Base-by-base conservation (phyloP, 2,888 invertebrate genomes). In the Sclerodermus sp. region DNA sequence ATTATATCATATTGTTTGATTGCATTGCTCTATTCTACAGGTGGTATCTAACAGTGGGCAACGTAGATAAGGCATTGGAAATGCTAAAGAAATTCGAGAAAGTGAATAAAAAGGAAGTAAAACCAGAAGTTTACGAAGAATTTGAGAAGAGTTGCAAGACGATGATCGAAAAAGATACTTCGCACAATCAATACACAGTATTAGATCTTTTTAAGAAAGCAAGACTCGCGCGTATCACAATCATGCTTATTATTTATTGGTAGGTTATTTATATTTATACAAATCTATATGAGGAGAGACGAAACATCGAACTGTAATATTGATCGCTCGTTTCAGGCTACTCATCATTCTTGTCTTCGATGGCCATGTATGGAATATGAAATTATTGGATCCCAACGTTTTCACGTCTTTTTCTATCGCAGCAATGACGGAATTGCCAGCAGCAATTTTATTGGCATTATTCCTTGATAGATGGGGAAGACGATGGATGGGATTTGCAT, bases 351-450 rank as follows among this genome's bases (percentile, higher is more conserved):
- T 93, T 67, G 90, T 91, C 0, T 92, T 93, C 74, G 92, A 93
- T 70, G 92, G 92, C 0, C 93, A 93, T 71, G 92, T 93, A 8
- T 84, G 93, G 74, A 93, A 93, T 71, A 91, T 93, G 13, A 91
- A 91, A 0, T 87, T 91, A 0, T 77, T 93, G 31, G 91, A 91
- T 0, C 79, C 91, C 58, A 87, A 91, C 64, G 85, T 93, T 1
- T 93, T 92, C 76, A 75, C 90, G 45, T 92, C 92, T 0, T 93
- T 93, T 73, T 91, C 92, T 0, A 83, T 92, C 1, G 92, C 93
- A 0, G 87, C 88, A 0, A 86, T 89, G 10, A 91, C 92, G 0
- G 92, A 93, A 71, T 79, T 93, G 49, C 93, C 93, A 0, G 93
- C 93, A 12, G 93, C 92, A 62, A 85, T 91, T 0, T 82, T 93